Conservation (phyloP, 2,113 vertebrate genomes). For the Pseudois nayaur region DNA sequence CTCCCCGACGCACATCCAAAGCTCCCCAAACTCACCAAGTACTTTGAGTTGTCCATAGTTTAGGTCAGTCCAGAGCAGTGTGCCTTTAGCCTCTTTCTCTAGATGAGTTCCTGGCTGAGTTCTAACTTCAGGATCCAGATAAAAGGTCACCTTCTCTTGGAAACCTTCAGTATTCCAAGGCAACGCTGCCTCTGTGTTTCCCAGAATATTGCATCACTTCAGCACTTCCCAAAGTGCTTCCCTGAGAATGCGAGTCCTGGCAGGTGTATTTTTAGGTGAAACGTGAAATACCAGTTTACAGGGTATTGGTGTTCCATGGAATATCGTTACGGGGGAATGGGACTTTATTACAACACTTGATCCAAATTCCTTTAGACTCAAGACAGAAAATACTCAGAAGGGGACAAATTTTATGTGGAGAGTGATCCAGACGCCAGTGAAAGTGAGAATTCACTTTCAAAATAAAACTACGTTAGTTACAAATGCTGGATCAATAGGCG, state of each 20-base stretch:
- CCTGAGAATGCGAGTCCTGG: not conserved
- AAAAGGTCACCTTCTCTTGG: not conserved
- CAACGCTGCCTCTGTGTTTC: not conserved
- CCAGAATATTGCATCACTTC: not conserved
- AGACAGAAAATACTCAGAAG: not conserved
- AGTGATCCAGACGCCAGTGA: not conserved
- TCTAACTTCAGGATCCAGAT: not conserved
- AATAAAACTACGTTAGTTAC: not conserved
- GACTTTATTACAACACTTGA: not conserved
- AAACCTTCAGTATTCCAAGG: not conserved
- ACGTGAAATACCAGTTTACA: not conserved
- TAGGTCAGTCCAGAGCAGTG: not conserved
- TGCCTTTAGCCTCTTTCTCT: not conserved
- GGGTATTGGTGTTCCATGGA: not conserved
- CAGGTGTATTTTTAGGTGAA: not conserved
- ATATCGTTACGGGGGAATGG: not conserved
- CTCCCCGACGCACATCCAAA: not conserved
- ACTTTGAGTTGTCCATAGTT: not conserved
- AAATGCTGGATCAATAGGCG: not conserved
- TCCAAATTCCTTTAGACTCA: not conserved
- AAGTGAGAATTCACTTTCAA: not conserved
- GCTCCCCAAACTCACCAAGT: not conserved
- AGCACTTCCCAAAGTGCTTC: not conserved
- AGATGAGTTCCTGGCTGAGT: not conserved
- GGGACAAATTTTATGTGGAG: not conserved